These are phyloP conservation scores for Tympanuchus pallidicinctus DNA, from an alignment of 2,113 vertebrate genomes.

Conservation along the genomic window DNA sequence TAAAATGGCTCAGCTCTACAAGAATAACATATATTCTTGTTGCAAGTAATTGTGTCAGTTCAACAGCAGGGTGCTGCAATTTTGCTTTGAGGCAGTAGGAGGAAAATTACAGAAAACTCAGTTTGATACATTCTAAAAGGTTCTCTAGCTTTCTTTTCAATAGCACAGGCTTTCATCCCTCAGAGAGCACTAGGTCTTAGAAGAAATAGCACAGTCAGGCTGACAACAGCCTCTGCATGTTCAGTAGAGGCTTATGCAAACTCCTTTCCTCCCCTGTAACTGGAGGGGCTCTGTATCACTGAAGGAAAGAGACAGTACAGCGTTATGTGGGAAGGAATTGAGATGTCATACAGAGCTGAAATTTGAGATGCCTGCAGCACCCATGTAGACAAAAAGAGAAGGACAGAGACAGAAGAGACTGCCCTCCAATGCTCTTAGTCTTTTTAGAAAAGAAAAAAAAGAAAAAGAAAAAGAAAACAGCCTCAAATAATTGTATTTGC, in stretches of 20 bases:
- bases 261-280: background rate
- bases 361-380: background rate
- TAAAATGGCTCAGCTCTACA: background rate
- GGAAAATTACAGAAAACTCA: background rate
- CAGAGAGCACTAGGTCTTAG: background rate
- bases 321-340: background rate
- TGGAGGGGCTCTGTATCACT: background rate
- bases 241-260: background rate
- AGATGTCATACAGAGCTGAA: background rate
- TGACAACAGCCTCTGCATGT: background rate
- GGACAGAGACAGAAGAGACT: background rate
- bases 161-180: background rate
- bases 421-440: background rate
- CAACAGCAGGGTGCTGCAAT: background rate
- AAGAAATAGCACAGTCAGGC: background rate
- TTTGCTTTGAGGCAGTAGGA: background rate
- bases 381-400: background rate
- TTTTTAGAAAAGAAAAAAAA: background rate
- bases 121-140: background rate
- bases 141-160: background rate
- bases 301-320: background rate
- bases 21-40: background rate
- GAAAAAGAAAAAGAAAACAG: background rate
- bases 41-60: background rate
- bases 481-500: background rate